A percentile compares a stretch with the other conserved stretches of the same genome.
These are phyloP conservation scores for Hippopotamus amphibius DNA, from an alignment of 2,113 vertebrate genomes.

Conservation along the genomic window DNA sequence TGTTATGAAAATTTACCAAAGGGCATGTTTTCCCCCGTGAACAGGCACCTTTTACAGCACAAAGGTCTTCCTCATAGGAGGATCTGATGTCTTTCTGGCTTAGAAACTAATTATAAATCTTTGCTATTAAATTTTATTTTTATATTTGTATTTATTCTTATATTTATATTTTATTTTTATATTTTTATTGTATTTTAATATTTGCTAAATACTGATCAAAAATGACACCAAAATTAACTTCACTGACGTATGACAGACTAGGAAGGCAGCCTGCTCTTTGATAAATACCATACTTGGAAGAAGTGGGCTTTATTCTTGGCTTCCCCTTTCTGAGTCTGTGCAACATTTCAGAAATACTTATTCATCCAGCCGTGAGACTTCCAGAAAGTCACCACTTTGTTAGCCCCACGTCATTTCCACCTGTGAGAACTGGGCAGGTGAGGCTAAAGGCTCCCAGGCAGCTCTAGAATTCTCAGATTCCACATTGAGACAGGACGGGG, in stretches of 20 bases:
- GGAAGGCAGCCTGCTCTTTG: neutral
- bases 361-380: neutral
- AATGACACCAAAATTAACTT: conserved; percentile 44
- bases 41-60: neutral
- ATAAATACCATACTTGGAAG: neutral
- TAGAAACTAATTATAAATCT: conserved; percentile 34
- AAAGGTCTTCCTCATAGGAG: neutral
- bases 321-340: neutral
- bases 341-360: neutral
- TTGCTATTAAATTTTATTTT: neutral
- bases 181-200: neutral
- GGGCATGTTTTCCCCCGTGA: neutral
- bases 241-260: neutral
- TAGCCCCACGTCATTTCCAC: neutral
- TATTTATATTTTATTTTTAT: too few relatives aligned
- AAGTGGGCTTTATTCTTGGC: neutral
- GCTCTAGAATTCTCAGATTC: neutral
- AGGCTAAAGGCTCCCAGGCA: neutral
- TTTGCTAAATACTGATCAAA: neutral
- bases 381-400: neutral
- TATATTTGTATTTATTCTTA: too few relatives aligned
- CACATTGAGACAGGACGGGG: neutral
- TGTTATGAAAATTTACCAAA: conserved; percentile 23
- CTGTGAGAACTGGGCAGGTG: neutral
- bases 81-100: conserved; percentile 18